Evolutionary conservation across 2,113 vertebrate genomes (phyloP).

Genomic region (Telmatochromis sp.): DNA sequence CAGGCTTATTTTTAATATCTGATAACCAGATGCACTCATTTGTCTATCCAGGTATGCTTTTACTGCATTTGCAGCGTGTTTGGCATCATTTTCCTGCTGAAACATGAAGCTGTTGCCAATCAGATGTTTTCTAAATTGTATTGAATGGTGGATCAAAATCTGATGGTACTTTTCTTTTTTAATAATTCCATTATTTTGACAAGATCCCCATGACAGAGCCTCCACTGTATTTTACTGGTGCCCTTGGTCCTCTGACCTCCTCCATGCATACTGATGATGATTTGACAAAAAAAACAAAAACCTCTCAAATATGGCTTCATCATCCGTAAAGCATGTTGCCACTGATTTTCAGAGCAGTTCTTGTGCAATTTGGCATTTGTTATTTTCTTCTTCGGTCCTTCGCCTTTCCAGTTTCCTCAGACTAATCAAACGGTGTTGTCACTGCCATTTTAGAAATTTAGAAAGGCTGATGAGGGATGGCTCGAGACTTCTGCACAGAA

Average conservation of each 20-base stretch:
- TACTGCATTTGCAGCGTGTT: background rate
- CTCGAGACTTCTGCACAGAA: background rate
- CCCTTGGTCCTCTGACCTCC: fast-evolving
- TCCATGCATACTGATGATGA: background rate
- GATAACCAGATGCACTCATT: background rate
- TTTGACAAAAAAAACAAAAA: background rate
- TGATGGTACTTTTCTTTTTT: fast-evolving
- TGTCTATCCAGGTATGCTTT: background rate
- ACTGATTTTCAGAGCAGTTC: background rate
- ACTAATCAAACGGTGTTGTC: background rate
- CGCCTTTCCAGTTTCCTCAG: background rate
- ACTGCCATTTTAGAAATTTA: background rate
- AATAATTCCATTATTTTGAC: background rate
- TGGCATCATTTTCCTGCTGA: background rate
- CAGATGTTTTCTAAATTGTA: background rate
- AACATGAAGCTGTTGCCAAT: background rate
- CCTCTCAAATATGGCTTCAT: background rate
- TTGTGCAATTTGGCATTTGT: background rate
- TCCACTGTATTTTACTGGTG: background rate
- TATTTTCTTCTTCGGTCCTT: background rate
- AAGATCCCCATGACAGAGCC: background rate
- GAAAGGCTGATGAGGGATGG: background rate
- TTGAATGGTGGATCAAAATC: background rate
- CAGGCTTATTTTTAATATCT: fast-evolving
- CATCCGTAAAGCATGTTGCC: background rate